phyloP scores from a whole-genome alignment of 2,888 invertebrate genomes.

The Sminthurides aquaticus region DNA sequence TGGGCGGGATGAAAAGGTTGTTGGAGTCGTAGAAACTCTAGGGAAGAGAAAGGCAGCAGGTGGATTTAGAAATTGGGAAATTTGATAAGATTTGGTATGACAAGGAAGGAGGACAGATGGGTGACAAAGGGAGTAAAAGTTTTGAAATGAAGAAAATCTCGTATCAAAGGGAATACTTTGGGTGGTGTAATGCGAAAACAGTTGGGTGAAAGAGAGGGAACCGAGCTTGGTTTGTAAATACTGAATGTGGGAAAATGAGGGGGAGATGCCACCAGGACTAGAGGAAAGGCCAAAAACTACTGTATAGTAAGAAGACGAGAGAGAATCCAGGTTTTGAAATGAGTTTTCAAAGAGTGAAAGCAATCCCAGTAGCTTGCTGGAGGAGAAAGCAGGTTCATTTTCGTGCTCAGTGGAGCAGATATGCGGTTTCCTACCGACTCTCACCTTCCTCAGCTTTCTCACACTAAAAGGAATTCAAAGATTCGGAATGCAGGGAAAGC shows the following conservation, averaged over 20 bases:
- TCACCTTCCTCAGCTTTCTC: background rate
- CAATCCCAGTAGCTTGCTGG: conserved; percentile 22
- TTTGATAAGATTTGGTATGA: background rate
- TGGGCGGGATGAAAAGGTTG: too few species aligned
- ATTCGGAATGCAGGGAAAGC: background rate
- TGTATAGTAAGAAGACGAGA: too few species aligned
- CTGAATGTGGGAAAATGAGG: too few species aligned
- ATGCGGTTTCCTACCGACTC: conserved; percentile 31
- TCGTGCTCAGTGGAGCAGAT: conserved; percentile 42
- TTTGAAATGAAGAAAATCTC: background rate
- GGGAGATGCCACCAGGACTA: too few species aligned
- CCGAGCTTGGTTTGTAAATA: too few species aligned
- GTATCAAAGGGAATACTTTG: too few species aligned
- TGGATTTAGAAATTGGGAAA: background rate
- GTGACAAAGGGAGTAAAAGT: background rate
- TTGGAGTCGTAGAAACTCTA: too few species aligned
- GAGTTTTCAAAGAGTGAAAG: conserved; percentile 33
- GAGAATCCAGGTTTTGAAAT: conserved; percentile 1
- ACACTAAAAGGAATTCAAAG: background rate
- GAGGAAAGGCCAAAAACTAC: too few species aligned
- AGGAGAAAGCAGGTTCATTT: conserved; percentile 41
- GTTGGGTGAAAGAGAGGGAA: too few species aligned
- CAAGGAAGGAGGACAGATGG: background rate
- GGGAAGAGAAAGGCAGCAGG: background rate
- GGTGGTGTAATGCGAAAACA: too few species aligned